phyloP scores from a whole-genome alignment of 2,113 vertebrate species.

The Sceloporus undulatus region DNA sequence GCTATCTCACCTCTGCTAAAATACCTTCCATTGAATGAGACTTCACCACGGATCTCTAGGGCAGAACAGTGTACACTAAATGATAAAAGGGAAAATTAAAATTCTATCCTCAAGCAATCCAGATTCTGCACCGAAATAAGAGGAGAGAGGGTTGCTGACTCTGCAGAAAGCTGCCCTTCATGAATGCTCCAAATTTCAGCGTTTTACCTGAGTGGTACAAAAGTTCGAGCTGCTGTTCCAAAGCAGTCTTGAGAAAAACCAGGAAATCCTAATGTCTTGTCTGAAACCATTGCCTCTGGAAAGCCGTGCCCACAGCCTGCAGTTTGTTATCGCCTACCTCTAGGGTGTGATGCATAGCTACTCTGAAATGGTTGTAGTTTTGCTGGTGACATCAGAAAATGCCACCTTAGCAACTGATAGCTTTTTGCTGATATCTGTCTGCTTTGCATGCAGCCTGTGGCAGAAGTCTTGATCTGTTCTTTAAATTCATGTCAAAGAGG shows the following conservation, averaged over 20 bases:
- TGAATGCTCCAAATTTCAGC: too few relatives aligned
- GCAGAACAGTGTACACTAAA: too few relatives aligned
- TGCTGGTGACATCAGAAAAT: background rate
- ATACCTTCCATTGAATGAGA: too few relatives aligned
- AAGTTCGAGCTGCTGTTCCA: background rate
- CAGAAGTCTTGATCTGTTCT: background rate
- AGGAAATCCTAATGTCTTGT: background rate
- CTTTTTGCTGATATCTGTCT: background rate
- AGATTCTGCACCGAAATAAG: too few relatives aligned
- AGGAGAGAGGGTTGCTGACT: too few relatives aligned
- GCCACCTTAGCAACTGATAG: conserved; percentile 21
- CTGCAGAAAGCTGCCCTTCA: too few relatives aligned
- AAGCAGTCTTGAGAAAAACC: background rate
- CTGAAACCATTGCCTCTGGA: background rate
- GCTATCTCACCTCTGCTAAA: too few relatives aligned
- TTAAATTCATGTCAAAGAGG: background rate
- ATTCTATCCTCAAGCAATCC: too few relatives aligned
- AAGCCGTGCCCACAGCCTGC: background rate
- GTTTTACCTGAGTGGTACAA: too few relatives aligned
- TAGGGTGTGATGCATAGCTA: conserved; percentile 14
- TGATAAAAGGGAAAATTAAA: too few relatives aligned
- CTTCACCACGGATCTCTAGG: too few relatives aligned
- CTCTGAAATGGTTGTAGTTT: background rate
- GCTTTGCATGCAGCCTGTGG: background rate
- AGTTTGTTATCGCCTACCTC: conserved; percentile 23